Evolutionary conservation across 1,140 invertebrate species (phyloP), one percentile per base, ranked within the genome.

Genomic region (Oreohelix idahoensis): DNA sequence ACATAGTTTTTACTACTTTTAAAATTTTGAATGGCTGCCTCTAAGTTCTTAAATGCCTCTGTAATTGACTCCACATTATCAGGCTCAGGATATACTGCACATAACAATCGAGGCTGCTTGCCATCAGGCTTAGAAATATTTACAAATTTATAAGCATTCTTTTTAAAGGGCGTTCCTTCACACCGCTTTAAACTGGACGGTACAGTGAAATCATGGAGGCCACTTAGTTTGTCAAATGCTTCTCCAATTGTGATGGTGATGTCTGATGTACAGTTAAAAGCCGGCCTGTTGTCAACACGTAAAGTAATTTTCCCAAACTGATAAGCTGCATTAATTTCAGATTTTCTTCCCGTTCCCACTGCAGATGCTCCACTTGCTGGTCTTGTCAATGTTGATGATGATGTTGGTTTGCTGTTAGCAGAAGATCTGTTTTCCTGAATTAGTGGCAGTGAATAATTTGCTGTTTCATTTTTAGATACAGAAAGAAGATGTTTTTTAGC

Each of bases 171-270:
- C 63, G 32, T 29, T 8, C 17, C 17, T 66, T 66, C 63, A 2
- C 5, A 2, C 32, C 5, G 2, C 32, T 66, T 32, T 11, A 66
- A 2, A 35, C 32, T 66, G n/a, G n/a, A 32, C 32, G n/a, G 5
- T 35, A 66, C 17, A 8, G 4, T 2, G 29, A 66, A 66, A 66
- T 66, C 63, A 8, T 29, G n/a, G 32, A 66, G n/a, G 5, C 74
- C 74, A 51, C 74, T 76, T 4, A 76, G n/a, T 35, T 76, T 76
- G 45, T 76, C 45, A 76, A 76, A 76, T n/a, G 74, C 45, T 35
- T 76, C n/a, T 49, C 74, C 74, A 76, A 76, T 15, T 49, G 42
- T 51, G 45, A 76, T 76, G n/a, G 29, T 49, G 15, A 76, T 39
- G 38, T 42, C 38, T 73, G 71, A 8, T 39, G 15, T 20, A 39